Conservation (phyloP, 1,140 invertebrate genomes). For the Adoxophyes honmai region DNA sequence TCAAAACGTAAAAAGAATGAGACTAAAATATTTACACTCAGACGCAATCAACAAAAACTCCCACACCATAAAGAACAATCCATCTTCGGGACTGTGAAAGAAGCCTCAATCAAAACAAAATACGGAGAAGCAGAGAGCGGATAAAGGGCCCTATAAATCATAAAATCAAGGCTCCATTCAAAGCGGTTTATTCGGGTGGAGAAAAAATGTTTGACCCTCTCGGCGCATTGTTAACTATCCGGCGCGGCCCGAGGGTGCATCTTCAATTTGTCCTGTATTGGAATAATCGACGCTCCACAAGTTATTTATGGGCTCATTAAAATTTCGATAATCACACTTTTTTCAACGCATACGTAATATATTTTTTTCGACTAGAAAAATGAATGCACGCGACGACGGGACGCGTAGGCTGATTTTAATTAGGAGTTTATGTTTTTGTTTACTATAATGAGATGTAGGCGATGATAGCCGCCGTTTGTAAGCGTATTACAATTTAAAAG, state of each 20-base stretch:
- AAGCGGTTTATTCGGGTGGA: slow-evolving; percentile 57
- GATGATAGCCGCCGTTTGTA: neutral
- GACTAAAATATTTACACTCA: slow-evolving; percentile 61
- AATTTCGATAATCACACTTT: slow-evolving; percentile 58
- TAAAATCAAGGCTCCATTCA: slow-evolving; percentile 71
- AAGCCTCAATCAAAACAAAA: slow-evolving; percentile 74
- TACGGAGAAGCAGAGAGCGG: slow-evolving; percentile 57
- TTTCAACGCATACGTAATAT: slow-evolving; percentile 18
- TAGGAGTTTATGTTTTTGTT: slow-evolving; percentile 46
- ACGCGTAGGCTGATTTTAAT: slow-evolving; percentile 57
- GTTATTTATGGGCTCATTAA: slow-evolving; percentile 70
- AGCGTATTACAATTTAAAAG: too few species aligned
- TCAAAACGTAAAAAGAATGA: slow-evolving; percentile 30
- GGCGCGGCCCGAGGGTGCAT: slow-evolving; percentile 48
- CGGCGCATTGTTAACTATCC: slow-evolving; percentile 45
- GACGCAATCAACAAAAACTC: slow-evolving; percentile 64
- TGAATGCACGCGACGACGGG: slow-evolving; percentile 22
- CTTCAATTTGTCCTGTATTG: slow-evolving; percentile 65
- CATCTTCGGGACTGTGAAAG: slow-evolving; percentile 68
- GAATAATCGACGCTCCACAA: slow-evolving; percentile 51
- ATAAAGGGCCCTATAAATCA: slow-evolving; percentile 73
- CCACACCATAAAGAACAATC: slow-evolving; percentile 70
- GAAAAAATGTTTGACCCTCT: slow-evolving; percentile 58
- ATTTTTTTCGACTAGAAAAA: slow-evolving; percentile 25
- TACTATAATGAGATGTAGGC: slow-evolving; percentile 33